These are phyloP conservation scores for Megastigmus dorsalis DNA, from an alignment of 2,888 invertebrate species.

Conservation along the genomic window DNA sequence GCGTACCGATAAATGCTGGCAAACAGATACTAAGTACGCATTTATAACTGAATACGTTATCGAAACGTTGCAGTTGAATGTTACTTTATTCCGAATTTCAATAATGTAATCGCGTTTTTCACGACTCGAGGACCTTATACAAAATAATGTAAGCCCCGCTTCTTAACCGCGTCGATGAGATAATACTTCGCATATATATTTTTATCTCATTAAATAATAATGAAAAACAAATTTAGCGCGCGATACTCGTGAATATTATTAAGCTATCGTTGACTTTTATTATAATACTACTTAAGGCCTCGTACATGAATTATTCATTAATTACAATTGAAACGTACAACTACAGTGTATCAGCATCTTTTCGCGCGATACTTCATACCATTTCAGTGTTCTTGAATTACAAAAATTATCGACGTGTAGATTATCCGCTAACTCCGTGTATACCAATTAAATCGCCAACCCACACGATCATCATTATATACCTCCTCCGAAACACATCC, in stretches of 20 bases:
- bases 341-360: too few species aligned
- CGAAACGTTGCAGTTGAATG: not conserved
- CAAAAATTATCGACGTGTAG: too few species aligned
- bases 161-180: constrained; percentile 24
- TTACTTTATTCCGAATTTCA: not conserved
- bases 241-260: constrained; percentile 2
- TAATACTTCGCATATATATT: too few species aligned
- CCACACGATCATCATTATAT: too few species aligned
- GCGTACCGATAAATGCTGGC: not conserved
- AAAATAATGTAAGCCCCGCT: constrained; percentile 7
- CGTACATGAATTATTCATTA: not conserved
- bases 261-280: constrained; percentile 15
- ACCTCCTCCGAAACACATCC: not conserved
- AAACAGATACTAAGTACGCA: not conserved
- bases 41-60: not conserved
- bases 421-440: too few species aligned
- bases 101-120: not conserved
- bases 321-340: not conserved
- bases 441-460: too few species aligned
- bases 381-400: too few species aligned
- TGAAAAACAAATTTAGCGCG: not conserved
- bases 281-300: not conserved
- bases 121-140: not conserved
- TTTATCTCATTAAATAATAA: too few species aligned
- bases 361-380: too few species aligned